Conservation (phyloP, 1,140 invertebrate genomes). For the Rhopalosiphum padi region DNA sequence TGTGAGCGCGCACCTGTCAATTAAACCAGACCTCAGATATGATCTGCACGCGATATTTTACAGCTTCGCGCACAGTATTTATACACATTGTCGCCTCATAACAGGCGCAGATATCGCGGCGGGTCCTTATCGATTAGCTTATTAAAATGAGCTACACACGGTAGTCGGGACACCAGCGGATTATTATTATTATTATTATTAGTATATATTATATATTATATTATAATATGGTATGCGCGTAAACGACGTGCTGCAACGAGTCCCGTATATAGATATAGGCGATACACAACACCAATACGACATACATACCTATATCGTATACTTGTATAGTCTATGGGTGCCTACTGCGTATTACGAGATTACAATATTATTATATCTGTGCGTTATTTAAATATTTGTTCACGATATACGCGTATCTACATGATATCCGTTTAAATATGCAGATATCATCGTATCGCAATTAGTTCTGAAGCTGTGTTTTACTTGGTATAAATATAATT, state of each 20-base stretch:
- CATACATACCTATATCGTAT: too few relatives aligned
- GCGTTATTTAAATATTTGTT: too few relatives aligned
- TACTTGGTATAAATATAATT: too few relatives aligned
- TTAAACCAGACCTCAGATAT: constrained; percentile 43
- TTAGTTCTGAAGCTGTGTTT: too few relatives aligned
- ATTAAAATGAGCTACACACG: constrained; percentile 36
- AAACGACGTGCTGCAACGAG: not conserved
- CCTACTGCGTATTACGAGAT: too few relatives aligned
- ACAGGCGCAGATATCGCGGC: not conserved
- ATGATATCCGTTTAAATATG: too few relatives aligned
- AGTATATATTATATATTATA: not conserved
- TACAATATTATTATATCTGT: too few relatives aligned
- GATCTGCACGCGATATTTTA: constrained; percentile 51
- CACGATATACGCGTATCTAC: too few relatives aligned
- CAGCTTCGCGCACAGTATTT: constrained; percentile 13
- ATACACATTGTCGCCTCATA: constrained; percentile 16
- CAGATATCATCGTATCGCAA: too few relatives aligned
- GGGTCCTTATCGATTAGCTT: constrained; percentile 31
- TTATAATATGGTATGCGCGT: not conserved
- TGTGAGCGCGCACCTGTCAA: constrained; percentile 46
- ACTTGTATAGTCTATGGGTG: too few relatives aligned
- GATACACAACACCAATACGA: too few relatives aligned
- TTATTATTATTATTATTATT: constrained; percentile 1
- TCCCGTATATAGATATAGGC: too few relatives aligned
- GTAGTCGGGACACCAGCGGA: not conserved